Evolutionary conservation across 1,140 invertebrate genomes (phyloP).

Genomic region (Leucophenga varia): DNA sequence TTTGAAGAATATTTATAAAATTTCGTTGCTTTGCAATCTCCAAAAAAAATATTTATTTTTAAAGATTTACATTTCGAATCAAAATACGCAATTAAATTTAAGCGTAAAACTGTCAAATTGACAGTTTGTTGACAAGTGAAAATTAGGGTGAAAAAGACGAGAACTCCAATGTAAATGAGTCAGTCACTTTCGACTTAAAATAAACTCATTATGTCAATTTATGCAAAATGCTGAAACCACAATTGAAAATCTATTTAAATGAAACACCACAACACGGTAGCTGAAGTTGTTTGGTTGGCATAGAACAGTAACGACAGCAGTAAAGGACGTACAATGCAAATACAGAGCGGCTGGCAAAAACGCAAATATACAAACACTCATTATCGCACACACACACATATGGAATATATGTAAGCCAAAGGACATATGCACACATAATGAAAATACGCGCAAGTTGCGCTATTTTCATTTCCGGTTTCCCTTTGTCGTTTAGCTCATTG

Average conservation of each 20-base stretch:
- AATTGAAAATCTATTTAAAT: conserved; percentile 57
- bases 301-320: neutral
- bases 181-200: conserved; percentile 14
- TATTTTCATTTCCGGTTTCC: conserved; percentile 8
- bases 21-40: too few species aligned
- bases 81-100: conserved; percentile 46
- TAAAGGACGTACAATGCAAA: too few species aligned
- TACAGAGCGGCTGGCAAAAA: too few species aligned
- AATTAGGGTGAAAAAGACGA: conserved; percentile 21
- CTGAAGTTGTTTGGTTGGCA: too few species aligned
- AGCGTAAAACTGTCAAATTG: conserved; percentile 38
- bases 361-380: conserved; percentile 10
- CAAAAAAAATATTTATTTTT: too few species aligned
- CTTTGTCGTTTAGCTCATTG: conserved; percentile 7
- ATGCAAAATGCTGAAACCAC: conserved; percentile 53
- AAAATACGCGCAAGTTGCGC: too few species aligned
- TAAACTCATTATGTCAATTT: conserved; percentile 54
- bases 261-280: conserved; percentile 34
- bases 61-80: too few species aligned
- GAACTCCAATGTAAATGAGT: neutral
- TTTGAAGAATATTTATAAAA: too few species aligned
- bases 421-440: too few species aligned
- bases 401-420: too few species aligned
- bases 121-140: conserved; percentile 44
- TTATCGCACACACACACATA: conserved; percentile 5